A percentile compares a stretch with the other conserved stretches of the same genome.
These are phyloP conservation scores for Elegia similella DNA, from an alignment of 2,888 invertebrate genomes.

Conservation along the genomic window DNA sequence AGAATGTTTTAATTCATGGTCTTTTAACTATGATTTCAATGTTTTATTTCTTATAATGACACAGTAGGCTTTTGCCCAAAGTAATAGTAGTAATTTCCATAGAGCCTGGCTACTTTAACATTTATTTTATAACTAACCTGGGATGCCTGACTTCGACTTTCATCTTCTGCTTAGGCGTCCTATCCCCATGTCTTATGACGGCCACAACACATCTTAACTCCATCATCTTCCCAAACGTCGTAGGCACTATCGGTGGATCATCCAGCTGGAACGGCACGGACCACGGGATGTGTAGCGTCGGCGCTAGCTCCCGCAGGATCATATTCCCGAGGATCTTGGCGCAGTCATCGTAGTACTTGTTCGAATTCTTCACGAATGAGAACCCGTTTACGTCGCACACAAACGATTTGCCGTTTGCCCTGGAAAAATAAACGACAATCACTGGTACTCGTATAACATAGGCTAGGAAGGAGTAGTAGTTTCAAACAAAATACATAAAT, in stretches of 20 bases:
- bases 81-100: no score
- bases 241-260: constrained; percentile 99
- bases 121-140: constrained; percentile 81
- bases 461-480: no score
- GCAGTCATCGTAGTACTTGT: constrained; percentile 99
- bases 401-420: constrained; percentile 99
- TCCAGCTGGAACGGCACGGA: constrained; percentile 98
- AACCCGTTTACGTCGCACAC: constrained; percentile 99
- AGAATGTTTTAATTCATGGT: no score
- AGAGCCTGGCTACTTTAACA: background rate
- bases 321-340: constrained; percentile 99
- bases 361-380: constrained; percentile 99
- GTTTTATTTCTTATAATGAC: no score
- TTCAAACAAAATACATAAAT: no score
- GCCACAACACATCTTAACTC: constrained; percentile 96
- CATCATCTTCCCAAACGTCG: constrained; percentile 99
- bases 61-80: no score
- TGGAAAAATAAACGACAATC: constrained; percentile 42
- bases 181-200: constrained; percentile 98
- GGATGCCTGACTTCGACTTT: constrained; percentile 99
- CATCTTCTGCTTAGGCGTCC: constrained; percentile 99
- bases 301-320: constrained; percentile 96
- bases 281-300: constrained; percentile 98
- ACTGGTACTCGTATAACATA: no score
- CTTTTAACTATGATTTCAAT: no score